Conservation (phyloP, 1,140 invertebrate genomes). For the Lepidotrigona ventralis region DNA sequence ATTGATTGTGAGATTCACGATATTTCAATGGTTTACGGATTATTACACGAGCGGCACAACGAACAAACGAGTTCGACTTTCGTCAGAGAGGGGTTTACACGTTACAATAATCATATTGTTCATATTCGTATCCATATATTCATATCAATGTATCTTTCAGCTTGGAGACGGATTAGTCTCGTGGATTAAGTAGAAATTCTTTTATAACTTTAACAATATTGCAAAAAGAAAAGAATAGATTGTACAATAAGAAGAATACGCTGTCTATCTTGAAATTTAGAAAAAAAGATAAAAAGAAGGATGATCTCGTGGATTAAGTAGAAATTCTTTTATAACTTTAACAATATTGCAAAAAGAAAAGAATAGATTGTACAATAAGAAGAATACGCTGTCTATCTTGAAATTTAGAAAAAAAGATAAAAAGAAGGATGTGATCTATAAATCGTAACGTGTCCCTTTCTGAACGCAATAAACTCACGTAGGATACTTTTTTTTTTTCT, state of each 20-base stretch:
- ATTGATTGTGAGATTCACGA: no score
- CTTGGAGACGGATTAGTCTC: neutral
- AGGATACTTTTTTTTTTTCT: neutral
- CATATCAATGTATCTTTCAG: neutral
- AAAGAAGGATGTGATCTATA: neutral
- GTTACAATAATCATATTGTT: neutral
- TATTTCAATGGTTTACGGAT: neutral
- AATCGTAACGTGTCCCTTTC: neutral
- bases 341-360: neutral
- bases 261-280: neutral
- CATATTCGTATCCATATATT: neutral
- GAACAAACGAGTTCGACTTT: slow-evolving; percentile 17
- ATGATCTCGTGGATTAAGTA: neutral
- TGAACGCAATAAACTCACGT: neutral
- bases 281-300: neutral
- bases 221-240: neutral
- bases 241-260: neutral
- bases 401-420: neutral
- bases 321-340: neutral
- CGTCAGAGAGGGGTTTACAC: neutral
- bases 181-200: neutral
- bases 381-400: neutral
- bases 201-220: neutral
- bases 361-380: neutral
- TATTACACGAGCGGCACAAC: neutral